Percentiles rank a stretch among this genome's conserved stretches.
Evolutionary conservation across 53 echinoderm and acorn worm species (phyloP).

Genomic region (Patiria pectinifera): DNA sequence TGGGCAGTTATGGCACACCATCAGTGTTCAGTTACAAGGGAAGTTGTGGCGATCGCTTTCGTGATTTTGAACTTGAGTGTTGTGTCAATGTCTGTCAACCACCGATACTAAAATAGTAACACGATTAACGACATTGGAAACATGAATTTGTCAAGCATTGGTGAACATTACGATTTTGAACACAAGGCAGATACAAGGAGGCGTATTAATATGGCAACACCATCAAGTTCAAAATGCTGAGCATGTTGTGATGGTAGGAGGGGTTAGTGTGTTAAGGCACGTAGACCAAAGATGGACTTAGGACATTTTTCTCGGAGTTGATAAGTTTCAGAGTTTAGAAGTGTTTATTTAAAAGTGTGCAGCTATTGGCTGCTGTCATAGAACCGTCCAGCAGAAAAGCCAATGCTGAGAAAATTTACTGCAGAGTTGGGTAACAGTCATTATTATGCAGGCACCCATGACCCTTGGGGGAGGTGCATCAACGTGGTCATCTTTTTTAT

Average conservation of each 20-base stretch:
- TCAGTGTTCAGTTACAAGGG: background rate
- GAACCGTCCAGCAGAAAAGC: background rate
- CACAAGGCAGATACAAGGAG: background rate
- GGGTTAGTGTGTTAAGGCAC: background rate
- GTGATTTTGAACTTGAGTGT: background rate
- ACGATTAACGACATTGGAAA: background rate
- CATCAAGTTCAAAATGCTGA: background rate
- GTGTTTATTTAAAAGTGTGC: background rate
- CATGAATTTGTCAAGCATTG: conserved; percentile 27
- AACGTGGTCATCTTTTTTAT: too few relatives aligned
- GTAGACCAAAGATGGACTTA: background rate
- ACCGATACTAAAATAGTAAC: background rate
- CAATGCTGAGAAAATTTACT: background rate
- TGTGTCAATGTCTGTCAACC: conserved; percentile 22
- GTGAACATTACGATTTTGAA: background rate
- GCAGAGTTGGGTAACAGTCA: background rate
- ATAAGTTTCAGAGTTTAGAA: too few relatives aligned
- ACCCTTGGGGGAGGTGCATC: too few relatives aligned
- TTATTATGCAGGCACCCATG: too few relatives aligned
- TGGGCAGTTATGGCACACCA: background rate
- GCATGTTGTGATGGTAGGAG: background rate
- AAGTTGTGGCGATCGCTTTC: background rate
- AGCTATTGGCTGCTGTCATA: background rate
- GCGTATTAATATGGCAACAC: background rate
- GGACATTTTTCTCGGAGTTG: background rate